Evolutionary conservation across 92 coral and sea anemone genomes (phyloP), one percentile per base, ranked within the genome.

Genomic region (Porites cylindrica): DNA sequence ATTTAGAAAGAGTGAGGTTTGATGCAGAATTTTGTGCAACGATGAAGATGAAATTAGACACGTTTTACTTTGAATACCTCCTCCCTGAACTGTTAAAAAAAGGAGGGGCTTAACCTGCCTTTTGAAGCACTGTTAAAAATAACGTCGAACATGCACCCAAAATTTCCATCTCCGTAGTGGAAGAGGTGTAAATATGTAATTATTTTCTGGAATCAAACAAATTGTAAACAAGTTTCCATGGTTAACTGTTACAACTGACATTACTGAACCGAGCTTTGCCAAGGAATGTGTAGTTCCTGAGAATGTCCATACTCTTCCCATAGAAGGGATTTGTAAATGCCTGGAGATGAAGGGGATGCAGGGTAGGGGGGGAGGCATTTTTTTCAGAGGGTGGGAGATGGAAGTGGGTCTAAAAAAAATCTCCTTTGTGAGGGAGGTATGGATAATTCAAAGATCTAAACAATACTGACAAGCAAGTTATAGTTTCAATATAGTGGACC

Each of bases 1-100:
- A 89, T 47, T 56, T 78, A 9, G 88, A 89, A 74, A 56, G 92
- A 43, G 72, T 89, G 14, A 13, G 64, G 75, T 84, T 72, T 84
- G 81, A 83, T 72, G 69, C 70, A 53, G 65, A 50, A 1, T 80
- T 75, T 67, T 80, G 75, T 47, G 16, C 26, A 43, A 71, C 75
- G 19, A 82, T 88, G 91, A 88, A 88, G 75, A 19, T 54, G 72
- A 88, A 88, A 67, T 78, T 88, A 67, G 91, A 82, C 50, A 47
- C 47, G 51, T 88, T 88, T 66, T 82, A 81, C 51, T 88, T 88
- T 82, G 61, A 88, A n/a, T 82, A 88, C 62, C 76, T 79, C 70
- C 79, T 88, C 67, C 91, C 91, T 76, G 61, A 73, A 47, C 77
- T 73, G 77, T 73, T 18, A 29, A 71, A 71, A 73, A 47, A 73